Percentiles rank a stretch among this genome's conserved stretches.
phyloP scores from a whole-genome alignment of 2,113 vertebrate species.

The Lichenostomus cassidix region DNA sequence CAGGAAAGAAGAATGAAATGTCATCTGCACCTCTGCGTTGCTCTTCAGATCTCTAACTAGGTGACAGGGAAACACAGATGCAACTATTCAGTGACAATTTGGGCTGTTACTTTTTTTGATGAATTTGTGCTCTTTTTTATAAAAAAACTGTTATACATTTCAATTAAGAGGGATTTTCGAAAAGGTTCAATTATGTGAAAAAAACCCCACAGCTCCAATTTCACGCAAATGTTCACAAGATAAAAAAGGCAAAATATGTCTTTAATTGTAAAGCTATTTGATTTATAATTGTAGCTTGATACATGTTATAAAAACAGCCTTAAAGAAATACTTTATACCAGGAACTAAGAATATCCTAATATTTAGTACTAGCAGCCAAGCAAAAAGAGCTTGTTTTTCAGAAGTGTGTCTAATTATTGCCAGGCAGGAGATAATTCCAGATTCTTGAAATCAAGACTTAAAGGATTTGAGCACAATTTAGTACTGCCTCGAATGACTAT shows the following conservation, averaged over 20 bases:
- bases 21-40: not conserved
- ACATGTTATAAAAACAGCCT: not conserved
- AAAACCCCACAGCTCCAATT: not conserved
- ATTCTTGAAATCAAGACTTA: not conserved
- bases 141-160: constrained; percentile 11
- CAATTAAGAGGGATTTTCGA: constrained; percentile 42
- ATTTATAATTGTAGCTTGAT: not conserved
- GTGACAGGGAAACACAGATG: not conserved
- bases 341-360: not conserved
- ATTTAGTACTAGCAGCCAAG: not conserved
- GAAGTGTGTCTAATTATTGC: not conserved
- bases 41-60: not conserved
- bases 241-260: not conserved
- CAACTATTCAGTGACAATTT: not conserved
- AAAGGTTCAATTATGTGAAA: constrained; percentile 26
- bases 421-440: not conserved
- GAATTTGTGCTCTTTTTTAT: constrained; percentile 13
- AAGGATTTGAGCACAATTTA: not conserved
- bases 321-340: not conserved
- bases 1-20: not conserved
- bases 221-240: not conserved
- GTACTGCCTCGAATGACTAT: not conserved
- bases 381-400: not conserved
- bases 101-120: constrained; percentile 3
- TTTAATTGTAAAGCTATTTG: constrained; percentile 36